Evolutionary conservation across 2,113 vertebrate genomes (phyloP).

Genomic region (Columba livia): DNA sequence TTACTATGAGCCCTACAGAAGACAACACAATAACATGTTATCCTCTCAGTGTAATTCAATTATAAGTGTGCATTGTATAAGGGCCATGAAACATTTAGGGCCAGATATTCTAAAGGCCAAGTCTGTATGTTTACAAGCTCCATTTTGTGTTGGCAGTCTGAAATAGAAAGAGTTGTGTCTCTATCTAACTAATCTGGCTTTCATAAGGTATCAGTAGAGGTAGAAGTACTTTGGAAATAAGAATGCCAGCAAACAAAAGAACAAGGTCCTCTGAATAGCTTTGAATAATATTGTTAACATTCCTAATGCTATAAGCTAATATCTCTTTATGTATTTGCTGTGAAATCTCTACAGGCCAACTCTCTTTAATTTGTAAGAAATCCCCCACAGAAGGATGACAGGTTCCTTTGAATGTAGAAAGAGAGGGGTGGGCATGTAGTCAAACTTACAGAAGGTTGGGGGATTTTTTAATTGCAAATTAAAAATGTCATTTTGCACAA

Average conservation of each 20-base stretch:
- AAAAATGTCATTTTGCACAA: constrained; percentile 11
- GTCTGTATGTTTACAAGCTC: background rate
- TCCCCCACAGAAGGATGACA: background rate
- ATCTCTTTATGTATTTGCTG: background rate
- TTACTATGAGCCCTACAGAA: constrained; percentile 18
- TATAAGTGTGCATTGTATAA: background rate
- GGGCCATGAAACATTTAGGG: background rate
- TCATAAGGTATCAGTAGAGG: background rate
- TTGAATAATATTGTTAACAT: constrained; percentile 6
- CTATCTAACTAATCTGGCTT: constrained; percentile 5
- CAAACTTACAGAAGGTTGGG: constrained; percentile 34
- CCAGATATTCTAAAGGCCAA: constrained; percentile 26
- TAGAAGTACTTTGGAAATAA: background rate
- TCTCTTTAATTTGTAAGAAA: constrained; percentile 21
- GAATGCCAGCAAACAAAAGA: constrained; percentile 21
- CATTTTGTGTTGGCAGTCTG: background rate
- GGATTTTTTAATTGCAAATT: constrained; percentile 48
- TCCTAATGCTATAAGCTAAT: constrained; percentile 11
- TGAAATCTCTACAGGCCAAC: background rate
- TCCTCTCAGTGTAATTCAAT: constrained; percentile 46
- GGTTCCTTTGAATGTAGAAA: background rate
- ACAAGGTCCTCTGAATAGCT: background rate
- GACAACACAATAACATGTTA: constrained; percentile 45
- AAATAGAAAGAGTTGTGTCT: background rate
- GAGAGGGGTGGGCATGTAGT: constrained; percentile 16